Evolutionary conservation across 2,888 invertebrate species (phyloP).

Genomic region (Ochropleura plecta): DNA sequence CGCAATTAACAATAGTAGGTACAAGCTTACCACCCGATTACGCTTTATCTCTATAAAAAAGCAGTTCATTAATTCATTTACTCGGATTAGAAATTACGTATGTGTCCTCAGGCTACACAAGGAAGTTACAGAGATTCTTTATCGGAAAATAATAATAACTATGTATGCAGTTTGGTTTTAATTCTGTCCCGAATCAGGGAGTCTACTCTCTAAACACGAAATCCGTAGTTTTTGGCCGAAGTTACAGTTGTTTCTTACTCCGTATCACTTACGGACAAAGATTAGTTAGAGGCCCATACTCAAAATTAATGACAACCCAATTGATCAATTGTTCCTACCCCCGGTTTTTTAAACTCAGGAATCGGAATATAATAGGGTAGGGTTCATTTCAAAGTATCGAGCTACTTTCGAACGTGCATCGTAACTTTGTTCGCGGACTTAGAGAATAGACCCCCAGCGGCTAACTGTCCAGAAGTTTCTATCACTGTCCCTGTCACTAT

Average conservation of each 20-base stretch:
- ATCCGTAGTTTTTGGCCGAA: too few species aligned
- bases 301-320: too few species aligned
- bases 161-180: not conserved
- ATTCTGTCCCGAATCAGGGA: not conserved
- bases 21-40: slow-evolving; percentile 21
- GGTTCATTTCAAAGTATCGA: too few species aligned
- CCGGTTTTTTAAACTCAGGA: too few species aligned
- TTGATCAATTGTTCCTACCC: too few species aligned
- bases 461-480: slow-evolving; percentile 20
- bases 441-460: not conserved
- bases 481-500: not conserved
- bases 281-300: too few species aligned
- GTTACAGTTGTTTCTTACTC: too few species aligned
- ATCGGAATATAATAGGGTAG: too few species aligned
- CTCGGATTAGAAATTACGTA: slow-evolving; percentile 18
- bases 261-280: too few species aligned
- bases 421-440: too few species aligned
- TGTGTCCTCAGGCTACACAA: not conserved
- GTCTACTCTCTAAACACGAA: too few species aligned
- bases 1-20: slow-evolving; percentile 9
- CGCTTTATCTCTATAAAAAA: slow-evolving; percentile 25
- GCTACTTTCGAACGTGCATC: too few species aligned
- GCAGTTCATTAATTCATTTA: slow-evolving; percentile 27
- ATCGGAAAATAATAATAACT: slow-evolving; percentile 16
- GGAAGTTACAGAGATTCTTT: slow-evolving; percentile 6